A percentile compares a stretch with the other conserved stretches of the same genome.
phyloP scores from a whole-genome alignment of 2,888 invertebrate genomes.

The Pristionchus arcanus region DNA sequence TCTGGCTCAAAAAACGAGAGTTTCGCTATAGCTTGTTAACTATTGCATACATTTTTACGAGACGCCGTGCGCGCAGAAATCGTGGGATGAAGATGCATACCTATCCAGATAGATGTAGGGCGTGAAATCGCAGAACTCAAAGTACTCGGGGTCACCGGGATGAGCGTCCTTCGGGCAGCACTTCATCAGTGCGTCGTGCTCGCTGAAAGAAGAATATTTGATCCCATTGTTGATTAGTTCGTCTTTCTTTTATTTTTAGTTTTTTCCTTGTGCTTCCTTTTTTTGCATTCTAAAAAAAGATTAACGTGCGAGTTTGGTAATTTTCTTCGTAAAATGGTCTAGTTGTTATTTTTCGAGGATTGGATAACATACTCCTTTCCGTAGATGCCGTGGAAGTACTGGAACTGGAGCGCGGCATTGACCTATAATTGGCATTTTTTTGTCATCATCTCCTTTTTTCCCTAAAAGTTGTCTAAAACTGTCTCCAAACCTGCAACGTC shows the following conservation, averaged over 20 bases:
- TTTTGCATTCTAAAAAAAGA: too few relatives aligned
- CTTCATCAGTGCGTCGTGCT: slow-evolving; percentile 64
- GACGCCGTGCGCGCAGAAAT: too few relatives aligned
- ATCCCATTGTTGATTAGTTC: too few relatives aligned
- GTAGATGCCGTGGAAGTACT: slow-evolving; percentile 70
- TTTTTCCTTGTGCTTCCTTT: too few relatives aligned
- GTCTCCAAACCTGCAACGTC: background rate
- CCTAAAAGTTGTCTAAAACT: background rate
- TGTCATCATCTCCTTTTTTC: background rate
- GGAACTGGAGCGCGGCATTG: slow-evolving; percentile 67
- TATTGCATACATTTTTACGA: too few relatives aligned
- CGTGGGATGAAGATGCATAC: too few relatives aligned
- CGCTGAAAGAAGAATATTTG: too few relatives aligned
- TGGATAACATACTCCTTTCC: slow-evolving; percentile 63
- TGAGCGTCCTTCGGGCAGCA: slow-evolving; percentile 61
- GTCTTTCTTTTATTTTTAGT: too few relatives aligned
- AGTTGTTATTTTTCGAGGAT: background rate
- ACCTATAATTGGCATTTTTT: slow-evolving; percentile 56
- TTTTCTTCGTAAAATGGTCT: background rate
- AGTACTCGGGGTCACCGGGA: slow-evolving; percentile 61
- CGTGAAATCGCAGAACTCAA: slow-evolving; percentile 69
- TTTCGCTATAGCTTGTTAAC: too few relatives aligned
- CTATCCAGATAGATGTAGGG: slow-evolving; percentile 61
- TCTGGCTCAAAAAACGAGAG: too few relatives aligned
- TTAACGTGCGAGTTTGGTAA: too few relatives aligned